Base-by-base conservation (phyloP, 2,113 vertebrate species). In the Ictidomys tridecemlineatus region DNA sequence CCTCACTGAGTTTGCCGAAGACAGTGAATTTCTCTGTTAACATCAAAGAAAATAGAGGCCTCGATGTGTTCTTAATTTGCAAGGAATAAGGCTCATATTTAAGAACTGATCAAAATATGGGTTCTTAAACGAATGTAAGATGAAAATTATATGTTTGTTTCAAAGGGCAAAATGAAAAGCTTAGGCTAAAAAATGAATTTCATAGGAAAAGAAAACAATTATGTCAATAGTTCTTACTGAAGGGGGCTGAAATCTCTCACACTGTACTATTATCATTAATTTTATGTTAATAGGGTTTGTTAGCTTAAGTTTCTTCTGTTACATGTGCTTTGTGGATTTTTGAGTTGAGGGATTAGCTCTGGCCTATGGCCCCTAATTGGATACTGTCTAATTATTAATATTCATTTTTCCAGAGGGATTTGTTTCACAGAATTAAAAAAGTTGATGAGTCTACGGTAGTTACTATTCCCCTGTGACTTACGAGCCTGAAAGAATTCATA, bases 231-330 rank as follows among this genome's bases (percentile, higher is more conserved):
- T 22, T 91, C 30, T 90, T 96, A 88, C 61, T 74, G 17, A 63
- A 96, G 61, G 24, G 39, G 69, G 8, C 74, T 79, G 30, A 90
- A 97, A 93, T 93, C 61, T 70, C 74, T 91, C 72, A 58, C 24
- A 37, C 70, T 73, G 20, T 76, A 63, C 91, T 67, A 85, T 83
- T 94, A 86, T 72, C 96, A 91, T 97, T 98, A 96, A 95, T 95
- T 96, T 97, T 98, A 96, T 97, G 96, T 97, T 97, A 98, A 98
- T 97, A 93, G 56, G n/a, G 84, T 98, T 98, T 97, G 93, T 97
- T 95, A 94, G 95, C 84, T 95, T 96, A 84, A 92, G 58, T 95
- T 89, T 92, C 37, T 77, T 83, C 93, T 79, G 73, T 90, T 93
- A 56, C 61, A 73, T 78, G 67, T 74, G 79, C 94, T 94, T 94